Evolutionary conservation across 2,888 invertebrate species (phyloP), one percentile per base, ranked within the genome.

Genomic region (Caenorhabditis sp.): DNA sequence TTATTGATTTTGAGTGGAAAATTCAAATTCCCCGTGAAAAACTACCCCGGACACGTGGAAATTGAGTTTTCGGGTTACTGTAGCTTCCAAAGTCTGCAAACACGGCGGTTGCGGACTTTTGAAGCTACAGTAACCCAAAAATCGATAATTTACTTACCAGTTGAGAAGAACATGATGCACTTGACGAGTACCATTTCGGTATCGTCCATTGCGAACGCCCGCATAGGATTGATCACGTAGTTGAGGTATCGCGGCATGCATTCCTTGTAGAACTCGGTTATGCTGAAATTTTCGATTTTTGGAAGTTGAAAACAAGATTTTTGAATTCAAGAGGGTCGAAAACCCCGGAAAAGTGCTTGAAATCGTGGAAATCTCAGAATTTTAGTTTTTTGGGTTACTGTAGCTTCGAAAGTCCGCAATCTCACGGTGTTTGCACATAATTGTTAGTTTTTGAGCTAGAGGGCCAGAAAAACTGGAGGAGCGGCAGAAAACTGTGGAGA

Each of bases 181-280:
- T 87, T 87, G 53, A 87, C 51, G 13, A 87, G 64, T 9, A 85
- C 87, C 79, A 87, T 84, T 55, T 87, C 87, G 18, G 26, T 20
- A 62, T 87, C 87, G 37, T 87, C 84, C 85, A 87, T 84, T 32
- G 37, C 53, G 64, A 83, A 78, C 9, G 60, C 50, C 18, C 80
- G 76, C 85, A 87, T 87, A 3, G 87, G 87, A 20, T 47, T 61
- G 18, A 87, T 81, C 20, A 85, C 82, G 64, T 87, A 87, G 61
- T 85, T 81, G 28, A 85, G 22, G 22, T 81, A 82, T 3, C 87
- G 76, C 11, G 83, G 85, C 83, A 85, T 83, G 58, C 83, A 83
- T 56, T 85, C 83, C 37, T 84, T 84, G 67, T 83, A 85, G 80
- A 87, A 85, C 26, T 84, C 85, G n/a, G 65, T 78, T 3, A 85